Conservation (phyloP, 1,140 invertebrate species). For the Proales similis region DNA sequence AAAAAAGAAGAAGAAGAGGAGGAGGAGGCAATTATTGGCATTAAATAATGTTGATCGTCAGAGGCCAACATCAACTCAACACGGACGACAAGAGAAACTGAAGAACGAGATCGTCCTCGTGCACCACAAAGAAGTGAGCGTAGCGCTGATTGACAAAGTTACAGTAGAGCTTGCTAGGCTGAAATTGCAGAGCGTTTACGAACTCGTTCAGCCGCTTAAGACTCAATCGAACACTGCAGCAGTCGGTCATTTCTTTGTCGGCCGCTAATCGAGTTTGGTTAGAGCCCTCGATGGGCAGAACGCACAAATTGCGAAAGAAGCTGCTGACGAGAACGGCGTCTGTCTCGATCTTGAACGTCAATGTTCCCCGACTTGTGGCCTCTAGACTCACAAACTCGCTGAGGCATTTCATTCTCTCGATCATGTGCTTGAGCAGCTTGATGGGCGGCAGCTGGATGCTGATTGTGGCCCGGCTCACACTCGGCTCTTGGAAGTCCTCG, state of each 20-base stretch:
- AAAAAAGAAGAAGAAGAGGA: too few species aligned
- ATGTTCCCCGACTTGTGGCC: slow-evolving; percentile 19
- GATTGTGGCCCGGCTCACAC: background rate
- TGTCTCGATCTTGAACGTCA: slow-evolving; percentile 31
- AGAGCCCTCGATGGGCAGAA: slow-evolving; percentile 4
- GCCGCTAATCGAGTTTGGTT: background rate
- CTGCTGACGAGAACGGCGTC: slow-evolving; percentile 26
- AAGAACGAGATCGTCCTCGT: slow-evolving; percentile 23
- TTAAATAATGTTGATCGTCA: too few species aligned
- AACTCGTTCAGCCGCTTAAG: slow-evolving; percentile 28
- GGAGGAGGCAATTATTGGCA: too few species aligned
- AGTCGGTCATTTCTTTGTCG: slow-evolving; percentile 19
- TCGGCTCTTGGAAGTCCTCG: slow-evolving; percentile 33
- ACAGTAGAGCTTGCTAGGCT: slow-evolving; percentile 34
- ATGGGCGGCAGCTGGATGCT: slow-evolving; percentile 29
- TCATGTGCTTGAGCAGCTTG: slow-evolving; percentile 32
- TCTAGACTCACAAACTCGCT: slow-evolving; percentile 17
- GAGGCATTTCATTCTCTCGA: slow-evolving; percentile 31
- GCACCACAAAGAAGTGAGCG: slow-evolving; percentile 33
- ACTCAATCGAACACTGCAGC: slow-evolving; percentile 35
- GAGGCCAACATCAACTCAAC: slow-evolving; percentile 23
- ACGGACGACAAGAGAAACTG: slow-evolving; percentile 33
- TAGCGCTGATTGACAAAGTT: slow-evolving; percentile 37
- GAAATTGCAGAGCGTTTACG: slow-evolving; percentile 30
- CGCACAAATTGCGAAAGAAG: slow-evolving; percentile 28